Base-by-base conservation (phyloP, 2,113 vertebrate genomes). In the Hirundichthys speculiger region DNA sequence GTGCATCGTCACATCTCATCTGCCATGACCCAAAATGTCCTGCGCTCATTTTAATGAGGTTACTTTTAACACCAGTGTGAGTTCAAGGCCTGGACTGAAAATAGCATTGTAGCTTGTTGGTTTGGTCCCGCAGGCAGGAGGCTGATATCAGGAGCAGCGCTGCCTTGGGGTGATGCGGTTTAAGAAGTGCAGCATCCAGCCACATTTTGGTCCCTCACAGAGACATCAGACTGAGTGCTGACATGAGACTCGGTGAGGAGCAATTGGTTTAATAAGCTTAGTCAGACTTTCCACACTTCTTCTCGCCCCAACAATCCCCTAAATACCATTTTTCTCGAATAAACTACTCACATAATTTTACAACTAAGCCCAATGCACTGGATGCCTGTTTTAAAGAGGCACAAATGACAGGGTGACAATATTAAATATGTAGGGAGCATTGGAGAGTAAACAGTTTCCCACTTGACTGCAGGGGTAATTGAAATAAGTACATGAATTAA, bases 401-500 rank as follows among this genome's bases (percentile, higher is more conserved):
- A 64, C 27, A 46, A 13, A 41, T 77, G 74, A 73, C 73, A 78
- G 75, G 77, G 61, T 84, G 83, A 71, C 70, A 84, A 77, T 54
- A 75, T 82, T 82, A 83, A 56, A 55, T 75, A 83, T 46, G 72
- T 80, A 78, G 64, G 70, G 57, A 51, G 69, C 46, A 75, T 20
- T 61, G 64, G 55, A 39, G 27, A 89, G 82, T 81, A 79, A 82
- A 82, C 69, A 79, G 51, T 76, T 67, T 59, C 60, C 46, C 62
- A 46, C 46, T 43, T 82, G 66, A 74, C 78, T 67, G 61, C 38
- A 67, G 54, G 62, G 46, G 53, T 84, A 69, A 84, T 81, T 72
- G 63, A 79, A 85, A 83, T 72, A 83, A 80, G 80, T 80, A 69
- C 73, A 64, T 50, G 25, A 60, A 76, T 78, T 60, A 48, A 18